Evolutionary conservation across 2,797 vertebrate genomes (phyloP).

Genomic region (Myotis myotis): DNA sequence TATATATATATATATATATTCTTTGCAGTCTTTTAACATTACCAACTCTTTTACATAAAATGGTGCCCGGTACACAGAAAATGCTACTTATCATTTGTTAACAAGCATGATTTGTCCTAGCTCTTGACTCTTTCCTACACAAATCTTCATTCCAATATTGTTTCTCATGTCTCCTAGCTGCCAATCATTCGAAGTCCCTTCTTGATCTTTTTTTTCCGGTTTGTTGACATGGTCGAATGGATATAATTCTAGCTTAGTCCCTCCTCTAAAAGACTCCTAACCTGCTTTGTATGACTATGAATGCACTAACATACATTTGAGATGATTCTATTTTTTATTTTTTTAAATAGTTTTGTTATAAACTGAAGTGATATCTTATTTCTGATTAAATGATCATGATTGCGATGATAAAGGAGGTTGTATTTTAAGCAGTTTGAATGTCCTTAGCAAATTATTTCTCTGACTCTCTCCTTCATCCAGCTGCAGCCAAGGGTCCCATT

Average conservation of each 20-base stretch:
- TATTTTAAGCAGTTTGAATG: not conserved
- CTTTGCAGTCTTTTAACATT: no score
- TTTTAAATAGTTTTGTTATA: not conserved
- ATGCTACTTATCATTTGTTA: no score
- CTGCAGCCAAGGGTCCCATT: not conserved
- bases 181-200: not conserved
- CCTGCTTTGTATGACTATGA: not conserved
- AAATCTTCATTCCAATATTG: no score
- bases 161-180: not conserved
- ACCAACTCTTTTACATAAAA: no score
- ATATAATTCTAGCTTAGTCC: not conserved
- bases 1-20: no score
- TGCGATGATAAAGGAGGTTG: not conserved
- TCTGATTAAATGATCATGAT: not conserved
- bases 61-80: no score
- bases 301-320: not conserved
- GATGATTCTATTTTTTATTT: not conserved
- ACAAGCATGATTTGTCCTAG: no score
- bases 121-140: no score
- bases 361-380: not conserved
- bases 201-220: not conserved
- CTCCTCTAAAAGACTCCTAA: not conserved
- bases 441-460: not conserved
- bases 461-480: not conserved
- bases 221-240: not conserved